A percentile compares a stretch with the other conserved stretches of the same genome.
Evolutionary conservation across 2,888 invertebrate species (phyloP).

Genomic region (Euclidia mi): DNA sequence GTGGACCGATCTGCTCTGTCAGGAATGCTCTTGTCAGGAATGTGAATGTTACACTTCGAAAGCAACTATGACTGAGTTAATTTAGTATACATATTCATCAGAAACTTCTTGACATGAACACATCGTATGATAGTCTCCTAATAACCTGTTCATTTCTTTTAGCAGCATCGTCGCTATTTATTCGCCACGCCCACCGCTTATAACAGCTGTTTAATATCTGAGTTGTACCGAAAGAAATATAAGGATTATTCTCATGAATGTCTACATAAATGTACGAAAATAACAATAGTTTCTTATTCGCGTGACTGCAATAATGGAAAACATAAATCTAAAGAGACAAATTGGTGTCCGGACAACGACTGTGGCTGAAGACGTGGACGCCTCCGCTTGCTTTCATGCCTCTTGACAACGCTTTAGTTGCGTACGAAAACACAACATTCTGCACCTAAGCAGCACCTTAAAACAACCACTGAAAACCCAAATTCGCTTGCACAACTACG

Average conservation of each 20-base stretch:
- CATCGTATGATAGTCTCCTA: slow-evolving; percentile 3
- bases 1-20: too few species aligned
- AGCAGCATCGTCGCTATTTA: slow-evolving; percentile 16
- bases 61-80: too few species aligned
- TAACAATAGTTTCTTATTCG: slow-evolving; percentile 70
- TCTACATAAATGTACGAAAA: slow-evolving; percentile 61
- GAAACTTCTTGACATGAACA: slow-evolving; percentile 4
- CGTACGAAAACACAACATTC: slow-evolving; percentile 59
- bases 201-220: slow-evolving; percentile 50
- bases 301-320: slow-evolving; percentile 77
- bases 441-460: slow-evolving; percentile 38
- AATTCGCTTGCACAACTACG: slow-evolving; percentile 48
- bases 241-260: slow-evolving; percentile 48
- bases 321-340: slow-evolving; percentile 85
- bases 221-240: slow-evolving; percentile 40
- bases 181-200: slow-evolving; percentile 35
- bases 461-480: slow-evolving; percentile 44
- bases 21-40: too few species aligned
- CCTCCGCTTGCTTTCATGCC: slow-evolving; percentile 73
- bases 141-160: slow-evolving; percentile 5
- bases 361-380: slow-evolving; percentile 76
- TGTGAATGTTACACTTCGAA: too few species aligned
- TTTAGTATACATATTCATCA: not conserved
- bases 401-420: slow-evolving; percentile 78
- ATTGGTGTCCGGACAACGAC: slow-evolving; percentile 77